Conservation (phyloP, 2,113 vertebrate species). For the Macquaria australasica region DNA sequence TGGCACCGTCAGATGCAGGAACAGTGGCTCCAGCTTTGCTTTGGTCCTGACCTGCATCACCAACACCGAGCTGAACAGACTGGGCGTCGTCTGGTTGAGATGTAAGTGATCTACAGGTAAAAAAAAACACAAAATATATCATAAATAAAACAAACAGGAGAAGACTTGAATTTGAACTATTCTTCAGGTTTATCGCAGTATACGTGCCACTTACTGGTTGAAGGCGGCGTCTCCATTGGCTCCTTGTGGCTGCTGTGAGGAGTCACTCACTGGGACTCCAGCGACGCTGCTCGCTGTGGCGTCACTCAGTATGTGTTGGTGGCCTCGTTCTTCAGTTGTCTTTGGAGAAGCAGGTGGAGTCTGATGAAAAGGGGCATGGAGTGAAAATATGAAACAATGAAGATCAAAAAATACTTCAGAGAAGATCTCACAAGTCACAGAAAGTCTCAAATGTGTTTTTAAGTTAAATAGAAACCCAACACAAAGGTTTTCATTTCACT, state of each 20-base stretch:
- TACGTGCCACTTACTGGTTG: conserved; percentile 89
- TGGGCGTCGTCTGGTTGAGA: conserved; percentile 84
- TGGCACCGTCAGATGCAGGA: conserved; percentile 68
- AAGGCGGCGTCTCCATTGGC: conserved; percentile 89
- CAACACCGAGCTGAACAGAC: conserved; percentile 63
- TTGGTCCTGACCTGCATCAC: conserved; percentile 67
- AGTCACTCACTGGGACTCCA: conserved; percentile 87
- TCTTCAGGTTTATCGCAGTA: neutral
- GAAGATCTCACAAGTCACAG: neutral
- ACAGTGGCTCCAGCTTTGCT: conserved; percentile 34
- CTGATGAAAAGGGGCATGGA: conserved; percentile 44
- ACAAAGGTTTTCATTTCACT: neutral
- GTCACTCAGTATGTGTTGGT: conserved; percentile 89
- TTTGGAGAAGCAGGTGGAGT: conserved; percentile 87
- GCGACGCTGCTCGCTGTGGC: conserved; percentile 87
- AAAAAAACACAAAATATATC: neutral
- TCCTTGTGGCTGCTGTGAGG: conserved; percentile 90
- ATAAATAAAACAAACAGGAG: neutral
- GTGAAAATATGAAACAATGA: neutral
- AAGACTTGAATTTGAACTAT: neutral
- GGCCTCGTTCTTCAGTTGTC: conserved; percentile 86
- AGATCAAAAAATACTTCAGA: conserved; percentile 6
- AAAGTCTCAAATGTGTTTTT: neutral
- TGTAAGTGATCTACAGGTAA: conserved; percentile 86
- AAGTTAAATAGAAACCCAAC: no score